Conservation (phyloP, 2,113 vertebrate genomes). For the Hydrochoerus hydrochaeris region DNA sequence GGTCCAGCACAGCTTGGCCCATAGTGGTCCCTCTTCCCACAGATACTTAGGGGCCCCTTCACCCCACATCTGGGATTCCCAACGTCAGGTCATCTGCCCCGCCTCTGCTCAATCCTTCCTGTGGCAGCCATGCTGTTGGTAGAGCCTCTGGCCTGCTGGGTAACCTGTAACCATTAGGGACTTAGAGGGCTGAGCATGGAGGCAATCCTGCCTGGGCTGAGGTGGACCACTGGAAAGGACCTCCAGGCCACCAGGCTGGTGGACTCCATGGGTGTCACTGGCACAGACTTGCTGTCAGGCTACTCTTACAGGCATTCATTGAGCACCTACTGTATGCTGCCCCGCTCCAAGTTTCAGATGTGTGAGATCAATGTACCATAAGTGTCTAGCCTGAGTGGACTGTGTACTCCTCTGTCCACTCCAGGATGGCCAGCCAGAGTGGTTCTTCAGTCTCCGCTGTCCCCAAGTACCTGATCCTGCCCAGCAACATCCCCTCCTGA, state of each 20-base stretch:
- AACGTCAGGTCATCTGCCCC: fast-evolving
- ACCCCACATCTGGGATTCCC: too few relatives aligned
- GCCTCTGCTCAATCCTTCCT: not conserved
- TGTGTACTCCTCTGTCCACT: not conserved
- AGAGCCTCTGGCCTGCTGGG: not conserved
- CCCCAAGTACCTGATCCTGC: not conserved
- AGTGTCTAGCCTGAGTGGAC: too few relatives aligned
- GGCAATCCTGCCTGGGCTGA: fast-evolving
- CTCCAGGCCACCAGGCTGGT: not conserved
- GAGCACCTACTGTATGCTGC: not conserved
- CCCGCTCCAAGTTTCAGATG: not conserved
- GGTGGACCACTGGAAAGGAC: not conserved
- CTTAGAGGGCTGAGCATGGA: not conserved
- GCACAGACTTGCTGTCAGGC: not conserved
- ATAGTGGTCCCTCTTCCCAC: not conserved
- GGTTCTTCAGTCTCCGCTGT: not conserved
- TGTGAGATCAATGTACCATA: too few relatives aligned
- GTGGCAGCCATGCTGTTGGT: not conserved
- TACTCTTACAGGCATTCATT: not conserved
- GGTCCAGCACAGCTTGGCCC: not conserved
- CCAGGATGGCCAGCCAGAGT: fast-evolving
- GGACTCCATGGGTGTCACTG: not conserved
- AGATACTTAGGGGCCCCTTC: too few relatives aligned
- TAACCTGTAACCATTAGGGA: fast-evolving
- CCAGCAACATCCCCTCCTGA: not conserved